Percentiles rank a stretch among this genome's conserved stretches.
Evolutionary conservation across 1,140 invertebrate species (phyloP).

Genomic region (Bemisia tabaci): DNA sequence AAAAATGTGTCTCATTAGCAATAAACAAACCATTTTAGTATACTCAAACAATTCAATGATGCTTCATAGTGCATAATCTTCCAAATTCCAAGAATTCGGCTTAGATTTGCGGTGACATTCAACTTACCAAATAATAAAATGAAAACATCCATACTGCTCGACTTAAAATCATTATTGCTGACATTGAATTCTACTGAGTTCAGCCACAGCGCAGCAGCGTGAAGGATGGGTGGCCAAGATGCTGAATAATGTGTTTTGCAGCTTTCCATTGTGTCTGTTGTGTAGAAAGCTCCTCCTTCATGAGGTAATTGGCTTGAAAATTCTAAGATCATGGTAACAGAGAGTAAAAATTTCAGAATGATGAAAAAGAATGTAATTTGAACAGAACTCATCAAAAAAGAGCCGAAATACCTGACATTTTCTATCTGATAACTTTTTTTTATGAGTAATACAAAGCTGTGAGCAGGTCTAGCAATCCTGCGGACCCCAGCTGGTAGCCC

Average conservation of each 20-base stretch:
- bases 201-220: slow-evolving; percentile 84
- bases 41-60: no score
- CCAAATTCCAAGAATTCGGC: no score
- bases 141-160: slow-evolving; percentile 47
- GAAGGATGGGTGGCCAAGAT: slow-evolving; percentile 88
- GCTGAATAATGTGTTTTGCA: slow-evolving; percentile 79
- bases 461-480: no score
- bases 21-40: slow-evolving; percentile 1
- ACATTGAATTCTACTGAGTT: slow-evolving; percentile 45
- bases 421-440: no score
- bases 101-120: no score
- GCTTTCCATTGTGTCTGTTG: slow-evolving; percentile 85
- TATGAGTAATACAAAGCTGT: no score
- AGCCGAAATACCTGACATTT: no score
- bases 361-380: not conserved
- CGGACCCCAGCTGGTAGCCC: no score
- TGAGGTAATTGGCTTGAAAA: slow-evolving; percentile 87
- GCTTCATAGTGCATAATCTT: no score
- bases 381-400: not conserved
- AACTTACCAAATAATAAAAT: slow-evolving; percentile 75
- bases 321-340: no score
- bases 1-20: not conserved
- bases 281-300: slow-evolving; percentile 94
- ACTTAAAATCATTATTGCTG: slow-evolving; percentile 22
- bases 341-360: not conserved